Percentiles rank a stretch among this genome's conserved stretches.
Evolutionary conservation across 2,113 vertebrate genomes (phyloP).

Genomic region (Galbula dea): DNA sequence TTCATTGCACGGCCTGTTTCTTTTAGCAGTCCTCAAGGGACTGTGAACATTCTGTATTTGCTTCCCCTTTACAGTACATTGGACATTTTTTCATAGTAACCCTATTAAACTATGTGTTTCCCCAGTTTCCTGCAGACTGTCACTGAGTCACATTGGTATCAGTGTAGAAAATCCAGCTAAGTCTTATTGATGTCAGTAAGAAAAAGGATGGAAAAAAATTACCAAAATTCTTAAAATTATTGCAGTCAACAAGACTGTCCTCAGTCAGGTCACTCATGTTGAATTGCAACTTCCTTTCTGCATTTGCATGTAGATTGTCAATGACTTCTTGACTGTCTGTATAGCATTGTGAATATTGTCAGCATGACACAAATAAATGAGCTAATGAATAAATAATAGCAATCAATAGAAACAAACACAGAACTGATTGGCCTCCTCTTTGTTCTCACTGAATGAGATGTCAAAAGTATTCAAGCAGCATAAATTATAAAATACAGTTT

Average conservation of each 20-base stretch:
- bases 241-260: background rate
- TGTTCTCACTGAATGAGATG: background rate
- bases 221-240: background rate
- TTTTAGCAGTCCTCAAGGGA: background rate
- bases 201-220: background rate
- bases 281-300: background rate
- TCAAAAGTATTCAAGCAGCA: background rate
- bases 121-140: background rate
- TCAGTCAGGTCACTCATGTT: background rate
- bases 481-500: constrained; percentile 42
- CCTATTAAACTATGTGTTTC: background rate
- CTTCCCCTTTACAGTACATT: background rate
- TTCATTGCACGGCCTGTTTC: background rate
- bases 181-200: background rate
- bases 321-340: background rate
- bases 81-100: background rate
- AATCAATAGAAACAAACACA: constrained; percentile 43
- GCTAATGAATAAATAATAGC: constrained; percentile 59
- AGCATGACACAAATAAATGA: background rate
- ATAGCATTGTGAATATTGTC: background rate
- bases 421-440: background rate
- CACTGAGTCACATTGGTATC: background rate
- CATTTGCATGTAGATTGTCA: background rate
- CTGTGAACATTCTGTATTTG: background rate
- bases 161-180: background rate